Conservation (phyloP, 1,140 invertebrate species). For the Listronotus oregonensis region DNA sequence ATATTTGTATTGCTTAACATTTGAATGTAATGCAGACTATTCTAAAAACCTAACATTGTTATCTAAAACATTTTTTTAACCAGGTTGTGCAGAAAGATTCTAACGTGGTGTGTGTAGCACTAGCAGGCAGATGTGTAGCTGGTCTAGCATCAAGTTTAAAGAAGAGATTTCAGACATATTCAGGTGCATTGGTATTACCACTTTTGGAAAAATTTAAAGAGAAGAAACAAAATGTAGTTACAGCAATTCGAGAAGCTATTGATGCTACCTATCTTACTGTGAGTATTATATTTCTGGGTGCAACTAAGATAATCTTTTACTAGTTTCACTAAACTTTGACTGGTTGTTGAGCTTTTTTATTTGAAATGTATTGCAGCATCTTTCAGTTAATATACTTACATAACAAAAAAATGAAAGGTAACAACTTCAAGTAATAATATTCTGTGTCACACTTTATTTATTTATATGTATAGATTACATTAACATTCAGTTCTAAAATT, state of each 20-base stretch:
- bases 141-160: conserved; percentile 85
- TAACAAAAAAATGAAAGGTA: no score
- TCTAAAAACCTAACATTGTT: no score
- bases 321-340: no score
- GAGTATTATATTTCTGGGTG: conserved; percentile 30
- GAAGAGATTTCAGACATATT: conserved; percentile 86
- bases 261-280: conserved; percentile 87
- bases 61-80: conserved; percentile 34
- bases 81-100: conserved; percentile 89
- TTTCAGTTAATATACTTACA: no score
- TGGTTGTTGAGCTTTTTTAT: no score
- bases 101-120: conserved; percentile 90
- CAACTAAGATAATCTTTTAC: background rate
- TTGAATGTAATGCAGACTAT: no score
- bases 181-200: conserved; percentile 75
- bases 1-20: no score
- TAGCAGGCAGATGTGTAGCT: conserved; percentile 84
- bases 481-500: no score
- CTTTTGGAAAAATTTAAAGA: conserved; percentile 97
- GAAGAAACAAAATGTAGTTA: conserved; percentile 91
- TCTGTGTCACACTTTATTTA: no score
- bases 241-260: conserved; percentile 84
- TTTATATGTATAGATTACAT: no score
- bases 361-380: no score
- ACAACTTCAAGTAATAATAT: no score